Percentiles rank a stretch among this genome's conserved stretches.
phyloP scores from a whole-genome alignment of 30 jellyfish, hydroid and myxozoan species.

The Aurelia sp. region DNA sequence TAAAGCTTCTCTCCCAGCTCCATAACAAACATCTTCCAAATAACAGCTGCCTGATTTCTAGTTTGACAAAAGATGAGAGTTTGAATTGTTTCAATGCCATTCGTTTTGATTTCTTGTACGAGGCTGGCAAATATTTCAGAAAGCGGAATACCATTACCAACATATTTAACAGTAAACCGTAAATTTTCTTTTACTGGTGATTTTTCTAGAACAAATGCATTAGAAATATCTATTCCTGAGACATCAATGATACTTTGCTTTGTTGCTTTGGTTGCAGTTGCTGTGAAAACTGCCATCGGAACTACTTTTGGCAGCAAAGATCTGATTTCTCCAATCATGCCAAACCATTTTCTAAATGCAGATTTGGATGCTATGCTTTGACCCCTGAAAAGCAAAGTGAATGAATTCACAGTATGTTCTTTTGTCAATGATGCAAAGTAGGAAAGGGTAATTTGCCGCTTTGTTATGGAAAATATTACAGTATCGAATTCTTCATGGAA shows the following conservation, averaged over 20 bases:
- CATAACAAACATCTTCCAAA: constrained; percentile 1
- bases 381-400: background rate
- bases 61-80: constrained; percentile 37
- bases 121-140: constrained; percentile 1
- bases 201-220: constrained; percentile 9
- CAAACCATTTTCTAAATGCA: constrained; percentile 34
- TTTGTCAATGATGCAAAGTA: too few species aligned
- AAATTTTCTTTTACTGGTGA: constrained; percentile 28
- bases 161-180: background rate
- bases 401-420: background rate
- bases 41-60: constrained; percentile 33
- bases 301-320: constrained; percentile 14
- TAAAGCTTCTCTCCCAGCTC: constrained; percentile 9
- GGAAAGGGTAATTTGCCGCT: too few species aligned
- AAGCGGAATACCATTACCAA: constrained; percentile 13
- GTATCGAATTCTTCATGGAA: too few species aligned
- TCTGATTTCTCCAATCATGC: constrained; percentile 25
- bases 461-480: too few species aligned
- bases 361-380: constrained; percentile 31
- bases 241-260: background rate
- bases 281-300: constrained; percentile 23
- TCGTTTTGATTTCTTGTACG: background rate
- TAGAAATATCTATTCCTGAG: background rate
- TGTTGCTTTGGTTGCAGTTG: constrained; percentile 48
- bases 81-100: background rate